Conservation (phyloP, 2,797 vertebrate species). For the Arnoldichthys spilopterus region DNA sequence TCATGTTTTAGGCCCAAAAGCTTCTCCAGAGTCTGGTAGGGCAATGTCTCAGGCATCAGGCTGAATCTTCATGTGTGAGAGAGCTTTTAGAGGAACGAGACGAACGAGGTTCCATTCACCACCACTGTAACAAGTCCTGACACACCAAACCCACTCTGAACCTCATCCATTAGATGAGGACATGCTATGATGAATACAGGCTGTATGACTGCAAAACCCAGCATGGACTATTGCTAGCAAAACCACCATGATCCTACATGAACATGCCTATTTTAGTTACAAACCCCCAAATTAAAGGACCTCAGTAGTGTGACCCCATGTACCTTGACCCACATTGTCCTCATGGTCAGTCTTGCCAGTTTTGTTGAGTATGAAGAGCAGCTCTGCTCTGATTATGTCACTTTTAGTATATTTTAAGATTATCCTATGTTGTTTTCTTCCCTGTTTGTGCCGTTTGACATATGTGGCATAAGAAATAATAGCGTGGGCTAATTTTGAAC, state of each 20-base stretch:
- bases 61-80: no score
- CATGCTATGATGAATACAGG: not conserved
- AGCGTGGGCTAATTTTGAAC: conserved; percentile 61
- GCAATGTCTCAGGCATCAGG: no score
- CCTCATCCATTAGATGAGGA: not conserved
- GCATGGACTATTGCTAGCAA: no score
- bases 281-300: not conserved
- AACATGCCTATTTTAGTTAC: not conserved
- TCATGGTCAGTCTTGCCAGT: not conserved
- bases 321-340: not conserved
- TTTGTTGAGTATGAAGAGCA: not conserved
- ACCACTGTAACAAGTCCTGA: no score
- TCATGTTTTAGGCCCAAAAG: no score
- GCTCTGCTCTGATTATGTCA: not conserved
- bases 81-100: no score
- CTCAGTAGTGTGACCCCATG: not conserved
- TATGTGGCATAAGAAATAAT: conserved; percentile 14
- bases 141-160: no score
- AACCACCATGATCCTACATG: no score
- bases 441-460: not conserved
- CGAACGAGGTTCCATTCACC: no score
- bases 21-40: no score
- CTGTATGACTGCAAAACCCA: no score
- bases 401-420: not conserved
- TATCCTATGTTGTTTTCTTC: not conserved